Conservation (phyloP, 2,113 vertebrate species). For the Drymodes brunneopygia region DNA sequence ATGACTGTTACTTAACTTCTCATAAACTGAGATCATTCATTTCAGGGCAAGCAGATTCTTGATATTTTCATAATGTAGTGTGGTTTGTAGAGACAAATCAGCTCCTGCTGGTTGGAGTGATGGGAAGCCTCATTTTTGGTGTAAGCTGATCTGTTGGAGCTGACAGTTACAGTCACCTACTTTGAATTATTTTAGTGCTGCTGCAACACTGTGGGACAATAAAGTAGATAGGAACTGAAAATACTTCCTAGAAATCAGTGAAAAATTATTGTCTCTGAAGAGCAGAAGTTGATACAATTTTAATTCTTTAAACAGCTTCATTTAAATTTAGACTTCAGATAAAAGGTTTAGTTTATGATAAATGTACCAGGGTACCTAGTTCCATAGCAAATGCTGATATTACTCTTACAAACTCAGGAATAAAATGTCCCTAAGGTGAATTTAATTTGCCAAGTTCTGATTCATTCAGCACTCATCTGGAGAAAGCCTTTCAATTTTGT, state of each 20-base stretch:
- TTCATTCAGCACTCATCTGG: neutral
- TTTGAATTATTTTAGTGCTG: neutral
- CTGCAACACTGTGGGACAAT: neutral
- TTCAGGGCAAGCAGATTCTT: neutral
- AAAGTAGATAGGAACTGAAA: neutral
- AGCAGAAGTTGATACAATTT: neutral
- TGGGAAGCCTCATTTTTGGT: neutral
- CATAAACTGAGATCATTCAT: neutral
- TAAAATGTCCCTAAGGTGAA: slow-evolving; percentile 25
- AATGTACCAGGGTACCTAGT: neutral
- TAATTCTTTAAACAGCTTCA: slow-evolving; percentile 11
- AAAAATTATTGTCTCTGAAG: neutral
- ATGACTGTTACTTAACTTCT: neutral
- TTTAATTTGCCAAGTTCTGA: slow-evolving; percentile 32
- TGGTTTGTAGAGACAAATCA: neutral
- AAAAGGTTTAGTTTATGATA: slow-evolving; percentile 1
- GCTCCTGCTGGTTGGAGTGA: neutral
- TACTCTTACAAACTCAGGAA: neutral
- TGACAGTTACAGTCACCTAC: neutral
- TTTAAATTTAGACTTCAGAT: slow-evolving; percentile 24
- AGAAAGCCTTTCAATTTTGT: slow-evolving; percentile 19
- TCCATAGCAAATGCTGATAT: slow-evolving; percentile 14
- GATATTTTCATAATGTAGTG: neutral
- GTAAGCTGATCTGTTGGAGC: neutral
- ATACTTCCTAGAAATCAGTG: neutral